Evolutionary conservation across 2,113 vertebrate genomes (phyloP), one percentile per base, ranked within the genome.

Genomic region (Mus pahari): DNA sequence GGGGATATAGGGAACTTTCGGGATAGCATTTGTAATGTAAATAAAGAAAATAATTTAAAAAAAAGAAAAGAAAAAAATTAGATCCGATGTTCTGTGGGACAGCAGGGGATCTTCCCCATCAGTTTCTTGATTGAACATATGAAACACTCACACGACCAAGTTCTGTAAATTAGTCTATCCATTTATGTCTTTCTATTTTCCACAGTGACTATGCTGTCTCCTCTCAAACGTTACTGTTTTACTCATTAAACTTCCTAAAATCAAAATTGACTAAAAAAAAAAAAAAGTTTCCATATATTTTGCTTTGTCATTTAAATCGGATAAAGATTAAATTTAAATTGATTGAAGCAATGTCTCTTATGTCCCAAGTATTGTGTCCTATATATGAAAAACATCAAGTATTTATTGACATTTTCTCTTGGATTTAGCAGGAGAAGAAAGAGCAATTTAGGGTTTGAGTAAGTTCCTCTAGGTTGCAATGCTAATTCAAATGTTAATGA

Each of bases 241-340:
- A 74, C 3, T 95, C 48, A 81, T 90, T 78, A 42, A 64, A 75
- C 24, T 39, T 42, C 1, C 1, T 24, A 28, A 64, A 48, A 71
- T 86, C 75, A 71, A 79, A 75, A 62, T 3, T 68, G 36, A 74
- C 55, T 31, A 42, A 31, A 73, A 42, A 92, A 71, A 77, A n/a
- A n/a, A n/a, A n/a, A n/a, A n/a, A n/a, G n/a, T n/a, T n/a, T n/a
- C 45, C 86, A 78, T 91, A 86, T 7, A 81, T 50, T 96, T 60
- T 83, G 22, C 55, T 91, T 62, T 14, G 77, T 90, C 74, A 50
- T 94, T 89, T 94, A 45, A 42, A 68, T 73, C 55, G 74, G 9
- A 36, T 31, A 86, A 9, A 36, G 31, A 62, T 90, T 95, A 89
- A 74, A n/a, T 84, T 95, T 77, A 77, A 87, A 64, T 91, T 74